Base-by-base conservation (phyloP, 2,113 vertebrate species). In the Sitta europaea region DNA sequence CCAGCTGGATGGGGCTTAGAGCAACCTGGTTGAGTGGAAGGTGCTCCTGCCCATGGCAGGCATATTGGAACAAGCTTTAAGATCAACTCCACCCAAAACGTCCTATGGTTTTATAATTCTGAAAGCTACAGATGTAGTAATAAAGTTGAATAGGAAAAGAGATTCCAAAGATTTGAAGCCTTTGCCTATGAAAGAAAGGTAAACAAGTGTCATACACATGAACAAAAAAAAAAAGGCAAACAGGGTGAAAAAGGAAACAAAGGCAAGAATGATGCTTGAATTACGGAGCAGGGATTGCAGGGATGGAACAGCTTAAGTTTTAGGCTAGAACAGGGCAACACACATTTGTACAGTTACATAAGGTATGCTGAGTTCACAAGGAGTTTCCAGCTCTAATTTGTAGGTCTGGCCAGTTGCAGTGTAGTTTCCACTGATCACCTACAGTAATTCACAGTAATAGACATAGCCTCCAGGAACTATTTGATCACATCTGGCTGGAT, bases 1-100 rank as follows among this genome's bases (percentile, higher is more conserved):
- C 19, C 27, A 38, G 16, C 7, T 51, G 28, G 23, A 73, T 59
- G 27, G 3, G 28, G 28, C 33, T 66, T 58, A 21, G 33, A 59
- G 38, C 20, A 74, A 36, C 12, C 9, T 33, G 7, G 10, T 19
- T 3, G 8, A 50, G 36, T 28, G 14, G 33, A 72, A 59, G 38
- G 28, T n/a, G 13, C 11, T 38, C 33, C 51, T 81, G 28, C 53
- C 20, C 20, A 25, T 22, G 20, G 33, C 19, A 53, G 15, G 23
- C 0, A 0, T 45, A 53, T 9, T 47, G 45, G 53, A 67, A 74
- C 0, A 1, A 43, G 43, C 38, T 35, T 67, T 35, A 67, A 36
- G 20, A 80, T 20, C 2, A 0, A 16, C 54, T 47, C 45, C 38
- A 67, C 38, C n/a, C 29, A 67, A 67, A 53, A 38, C 18, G 29